Conservation (phyloP, 2,888 invertebrate species). For the Melanostoma scalare region DNA sequence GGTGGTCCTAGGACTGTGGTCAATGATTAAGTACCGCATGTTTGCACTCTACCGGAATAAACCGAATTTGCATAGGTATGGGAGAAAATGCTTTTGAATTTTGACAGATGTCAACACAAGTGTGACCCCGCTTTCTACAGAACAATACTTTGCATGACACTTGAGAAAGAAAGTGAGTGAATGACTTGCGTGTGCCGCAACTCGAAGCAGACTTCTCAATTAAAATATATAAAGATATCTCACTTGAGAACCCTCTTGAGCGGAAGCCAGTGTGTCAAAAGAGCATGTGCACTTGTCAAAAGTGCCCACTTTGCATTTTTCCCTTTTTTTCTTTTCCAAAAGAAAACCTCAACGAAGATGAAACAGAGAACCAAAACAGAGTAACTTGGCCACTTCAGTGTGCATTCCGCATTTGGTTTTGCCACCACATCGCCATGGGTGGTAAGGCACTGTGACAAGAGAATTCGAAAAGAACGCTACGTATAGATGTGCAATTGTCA, state of each 20-base stretch:
- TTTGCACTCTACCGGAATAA: no score
- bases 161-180: conserved; percentile 18
- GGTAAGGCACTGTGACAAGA: conserved; percentile 44
- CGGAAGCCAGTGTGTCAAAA: conserved; percentile 68
- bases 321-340: conserved; percentile 17
- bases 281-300: conserved; percentile 70
- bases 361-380: conserved; percentile 21
- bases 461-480: conserved; percentile 34
- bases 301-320: conserved; percentile 50
- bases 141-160: conserved; percentile 20
- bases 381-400: conserved; percentile 58
- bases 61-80: not conserved
- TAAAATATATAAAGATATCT: conserved; percentile 54
- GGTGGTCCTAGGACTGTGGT: conserved; percentile 40
- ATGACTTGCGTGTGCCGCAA: conserved; percentile 50
- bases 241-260: conserved; percentile 55
- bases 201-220: conserved; percentile 57
- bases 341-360: conserved; percentile 26
- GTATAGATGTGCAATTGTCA: conserved; percentile 58
- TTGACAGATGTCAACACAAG: conserved; percentile 52
- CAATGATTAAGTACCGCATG: not conserved
- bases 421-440: conserved; percentile 44
- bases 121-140: conserved; percentile 46
- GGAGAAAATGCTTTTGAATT: not conserved
- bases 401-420: conserved; percentile 22